Percentiles rank a stretch among this genome's conserved stretches.
phyloP scores from a whole-genome alignment of 2,888 invertebrate species.

The Liposcelis brunnea region DNA sequence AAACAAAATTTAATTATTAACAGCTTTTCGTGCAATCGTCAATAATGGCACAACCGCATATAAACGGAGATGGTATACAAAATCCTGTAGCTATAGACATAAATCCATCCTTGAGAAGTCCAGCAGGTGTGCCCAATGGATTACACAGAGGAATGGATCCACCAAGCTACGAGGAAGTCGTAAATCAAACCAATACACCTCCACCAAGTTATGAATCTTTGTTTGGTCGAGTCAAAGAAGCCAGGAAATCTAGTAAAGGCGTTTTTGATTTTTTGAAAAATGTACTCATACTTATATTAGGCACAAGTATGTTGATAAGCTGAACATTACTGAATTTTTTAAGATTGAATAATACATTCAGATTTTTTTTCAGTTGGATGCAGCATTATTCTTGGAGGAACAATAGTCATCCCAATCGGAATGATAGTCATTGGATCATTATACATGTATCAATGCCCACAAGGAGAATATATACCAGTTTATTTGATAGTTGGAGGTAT shows the following conservation, averaged over 20 bases:
- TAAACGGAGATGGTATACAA: too few species aligned
- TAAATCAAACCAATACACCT: conserved; percentile 25
- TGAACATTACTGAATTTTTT: not conserved
- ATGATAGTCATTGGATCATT: conserved; percentile 49
- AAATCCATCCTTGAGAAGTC: too few species aligned
- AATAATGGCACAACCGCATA: too few species aligned
- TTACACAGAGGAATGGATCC: too few species aligned
- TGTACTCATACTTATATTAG: conserved; percentile 37
- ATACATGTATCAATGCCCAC: conserved; percentile 45
- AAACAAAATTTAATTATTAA: too few species aligned
- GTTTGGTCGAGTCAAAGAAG: conserved; percentile 43
- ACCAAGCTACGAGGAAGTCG: too few species aligned
- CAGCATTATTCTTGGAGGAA: conserved; percentile 41
- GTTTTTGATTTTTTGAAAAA: conserved; percentile 42
- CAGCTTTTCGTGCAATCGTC: too few species aligned
- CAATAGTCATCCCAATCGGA: conserved; percentile 43
- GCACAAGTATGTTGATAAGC: conserved; percentile 36
- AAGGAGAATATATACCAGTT: conserved; percentile 47
- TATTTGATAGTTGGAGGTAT: conserved; percentile 46
- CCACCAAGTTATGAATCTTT: conserved; percentile 50
- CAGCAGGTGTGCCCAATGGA: too few species aligned
- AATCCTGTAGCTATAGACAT: too few species aligned
- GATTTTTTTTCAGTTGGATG: conserved; percentile 40
- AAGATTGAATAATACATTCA: not conserved
- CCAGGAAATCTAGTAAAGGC: conserved; percentile 39